Conservation (phyloP, 30 jellyfish, hydroid and myxozoan genomes). For the Aurelia sp. region DNA sequence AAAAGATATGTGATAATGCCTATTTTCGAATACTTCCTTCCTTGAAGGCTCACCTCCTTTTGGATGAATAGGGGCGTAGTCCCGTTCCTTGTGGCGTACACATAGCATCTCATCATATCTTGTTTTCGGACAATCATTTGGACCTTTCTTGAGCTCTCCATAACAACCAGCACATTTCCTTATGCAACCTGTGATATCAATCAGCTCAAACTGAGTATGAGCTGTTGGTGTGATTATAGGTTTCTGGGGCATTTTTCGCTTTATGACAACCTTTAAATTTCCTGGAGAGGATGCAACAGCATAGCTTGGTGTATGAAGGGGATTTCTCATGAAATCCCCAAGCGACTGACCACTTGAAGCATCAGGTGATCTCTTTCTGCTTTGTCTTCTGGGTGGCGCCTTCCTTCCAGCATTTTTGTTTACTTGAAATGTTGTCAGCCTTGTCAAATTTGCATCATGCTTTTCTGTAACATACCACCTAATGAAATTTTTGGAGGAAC, state of each 20-base stretch:
- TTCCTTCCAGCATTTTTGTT: too few species aligned
- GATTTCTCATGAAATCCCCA: too few species aligned
- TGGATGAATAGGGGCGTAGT: constrained; percentile 4
- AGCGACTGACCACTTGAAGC: too few species aligned
- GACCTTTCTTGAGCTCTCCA: constrained; percentile 24
- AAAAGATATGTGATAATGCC: too few species aligned
- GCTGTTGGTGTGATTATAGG: constrained; percentile 9
- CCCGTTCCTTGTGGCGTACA: constrained; percentile 22
- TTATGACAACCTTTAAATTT: not conserved
- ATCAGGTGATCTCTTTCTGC: too few species aligned
- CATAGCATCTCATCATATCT: constrained; percentile 9
- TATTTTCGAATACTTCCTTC: too few species aligned
- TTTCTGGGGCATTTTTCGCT: constrained; percentile 15
- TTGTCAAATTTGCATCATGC: too few species aligned
- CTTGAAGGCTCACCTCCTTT: too few species aligned
- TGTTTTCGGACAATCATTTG: not conserved
- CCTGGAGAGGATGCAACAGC: constrained; percentile 15
- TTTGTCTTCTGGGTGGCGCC: too few species aligned
- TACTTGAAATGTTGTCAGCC: too few species aligned
- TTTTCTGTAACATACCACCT: too few species aligned
- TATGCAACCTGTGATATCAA: constrained; percentile 9
- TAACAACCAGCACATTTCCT: constrained; percentile 26
- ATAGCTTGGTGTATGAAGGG: not conserved
- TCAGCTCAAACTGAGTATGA: constrained; percentile 12
- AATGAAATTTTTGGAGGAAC: too few species aligned